These are phyloP conservation scores for Calameuta filiformis DNA, from an alignment of 2,888 invertebrate species.

Conservation along the genomic window DNA sequence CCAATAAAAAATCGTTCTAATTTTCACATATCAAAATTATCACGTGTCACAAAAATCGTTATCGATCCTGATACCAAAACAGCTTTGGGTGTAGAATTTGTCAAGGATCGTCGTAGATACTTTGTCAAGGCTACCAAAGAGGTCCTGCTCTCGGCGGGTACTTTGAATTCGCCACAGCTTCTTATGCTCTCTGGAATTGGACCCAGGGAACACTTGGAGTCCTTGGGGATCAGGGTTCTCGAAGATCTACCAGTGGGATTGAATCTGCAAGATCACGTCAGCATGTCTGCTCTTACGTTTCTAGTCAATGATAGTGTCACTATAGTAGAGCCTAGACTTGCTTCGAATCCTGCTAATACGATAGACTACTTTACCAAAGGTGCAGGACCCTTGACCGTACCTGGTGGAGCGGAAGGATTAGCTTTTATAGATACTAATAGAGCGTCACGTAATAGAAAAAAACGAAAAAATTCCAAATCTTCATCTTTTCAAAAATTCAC, in stretches of 20 bases:
- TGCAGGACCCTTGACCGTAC: conserved; percentile 78
- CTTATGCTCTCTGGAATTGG: conserved; percentile 88
- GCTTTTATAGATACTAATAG: conserved; percentile 78
- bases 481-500: not conserved
- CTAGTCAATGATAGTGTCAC: conserved; percentile 77
- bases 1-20: conserved; percentile 75
- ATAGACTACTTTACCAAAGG: conserved; percentile 74
- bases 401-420: conserved; percentile 82
- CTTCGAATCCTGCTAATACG: conserved; percentile 69
- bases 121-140: conserved; percentile 75
- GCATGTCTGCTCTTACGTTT: conserved; percentile 79
- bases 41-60: conserved; percentile 76
- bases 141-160: conserved; percentile 83
- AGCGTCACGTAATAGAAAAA: conserved; percentile 19
- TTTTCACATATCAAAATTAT: conserved; percentile 76
- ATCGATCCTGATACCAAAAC: conserved; percentile 73
- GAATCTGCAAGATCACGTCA: conserved; percentile 85
- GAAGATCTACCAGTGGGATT: conserved; percentile 81
- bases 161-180: conserved; percentile 87
- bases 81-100: conserved; percentile 77
- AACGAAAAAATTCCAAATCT: not conserved
- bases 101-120: conserved; percentile 70
- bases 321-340: conserved; percentile 72
- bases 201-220: conserved; percentile 72
- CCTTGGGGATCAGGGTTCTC: conserved; percentile 72